Conservation (phyloP, 2,888 invertebrate species). For the Lasioglossum figueresi region DNA sequence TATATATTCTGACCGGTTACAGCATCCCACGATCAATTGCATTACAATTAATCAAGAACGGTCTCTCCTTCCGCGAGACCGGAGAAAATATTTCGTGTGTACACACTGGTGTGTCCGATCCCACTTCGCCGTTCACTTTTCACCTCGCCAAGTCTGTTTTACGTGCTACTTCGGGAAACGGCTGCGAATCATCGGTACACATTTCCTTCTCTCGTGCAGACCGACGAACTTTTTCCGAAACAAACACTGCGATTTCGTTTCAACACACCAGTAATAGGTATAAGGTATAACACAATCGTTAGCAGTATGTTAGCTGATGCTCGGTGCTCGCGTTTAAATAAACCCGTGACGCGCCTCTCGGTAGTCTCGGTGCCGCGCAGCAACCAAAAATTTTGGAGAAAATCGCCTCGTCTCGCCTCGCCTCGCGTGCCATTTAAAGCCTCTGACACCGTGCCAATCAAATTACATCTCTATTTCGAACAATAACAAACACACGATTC, state of each 20-base stretch:
- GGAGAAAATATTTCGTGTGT: conserved; percentile 24
- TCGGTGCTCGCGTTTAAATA: not conserved
- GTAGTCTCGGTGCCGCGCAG: not conserved
- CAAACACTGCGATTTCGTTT: not conserved
- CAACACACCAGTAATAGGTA: too few species aligned
- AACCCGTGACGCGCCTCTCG: not conserved
- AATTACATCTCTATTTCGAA: not conserved
- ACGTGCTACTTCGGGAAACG: conserved; percentile 29
- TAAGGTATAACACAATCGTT: conserved; percentile 24
- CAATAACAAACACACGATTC: not conserved
- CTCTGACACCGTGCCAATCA: not conserved
- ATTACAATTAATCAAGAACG: conserved; percentile 36
- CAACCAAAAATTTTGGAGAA: not conserved
- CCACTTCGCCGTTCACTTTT: conserved; percentile 49
- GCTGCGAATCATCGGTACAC: not conserved
- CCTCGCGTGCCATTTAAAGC: not conserved
- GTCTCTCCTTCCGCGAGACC: not conserved
- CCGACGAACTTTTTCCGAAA: not conserved
- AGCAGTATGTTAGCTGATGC: not conserved
- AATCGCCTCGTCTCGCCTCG: not conserved
- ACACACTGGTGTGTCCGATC: conserved; percentile 6
- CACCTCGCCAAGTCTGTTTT: conserved; percentile 21
- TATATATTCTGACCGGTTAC: conserved; percentile 31
- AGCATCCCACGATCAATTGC: conserved; percentile 46
- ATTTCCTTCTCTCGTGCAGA: not conserved